Base-by-base conservation (phyloP, 2,888 invertebrate genomes). In the Standfussiana lucernea region DNA sequence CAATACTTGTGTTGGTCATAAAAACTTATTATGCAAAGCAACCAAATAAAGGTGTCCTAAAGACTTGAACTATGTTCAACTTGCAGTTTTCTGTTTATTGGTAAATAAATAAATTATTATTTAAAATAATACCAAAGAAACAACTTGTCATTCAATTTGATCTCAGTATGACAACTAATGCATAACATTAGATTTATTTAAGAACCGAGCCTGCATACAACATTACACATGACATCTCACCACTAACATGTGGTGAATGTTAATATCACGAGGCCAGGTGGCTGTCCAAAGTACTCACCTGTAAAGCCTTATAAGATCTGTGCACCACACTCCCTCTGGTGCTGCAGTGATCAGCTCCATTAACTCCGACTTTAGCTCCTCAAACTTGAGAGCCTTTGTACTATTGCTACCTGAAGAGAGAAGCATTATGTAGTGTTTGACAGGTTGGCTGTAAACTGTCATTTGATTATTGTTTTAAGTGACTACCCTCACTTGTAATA, bases 321-420 rank as follows among this genome's bases (percentile, higher is more conserved):
- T 92, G 85, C 96, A 96, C 95, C 95, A 95, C 21, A 97, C 92
- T 4, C 97, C 97, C 0, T 95, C 92, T 0, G 95, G 93, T 67
- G 94, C 91, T 37, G 93, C 91, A 0, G 74, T 66, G 10, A 97
- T 93, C 40, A 97, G 80, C 28, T 89, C 89, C 45, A 82, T 75
- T 28, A 96, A 88, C 78, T 95, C 94, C 3, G 67, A 37, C 72
- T 93, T 92, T 32, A 95, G 83, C 65, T 92, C 90, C 18, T 94
- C 94, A 50, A 95, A 80, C 66, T 89, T 89, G 7, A 81, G 78
- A 71, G 82, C 80, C 77, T 90, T 92, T 5, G 86, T 79, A 68
- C 91, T 90, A 80, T 89, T 89, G 40, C 84, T 84, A 81, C 93
- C 94, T 95, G 82, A 4, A 83, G 84, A 73, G 21, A 67, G 37